Conservation (phyloP, 92 coral and sea anemone genomes). For the Phenganax subtilis region DNA sequence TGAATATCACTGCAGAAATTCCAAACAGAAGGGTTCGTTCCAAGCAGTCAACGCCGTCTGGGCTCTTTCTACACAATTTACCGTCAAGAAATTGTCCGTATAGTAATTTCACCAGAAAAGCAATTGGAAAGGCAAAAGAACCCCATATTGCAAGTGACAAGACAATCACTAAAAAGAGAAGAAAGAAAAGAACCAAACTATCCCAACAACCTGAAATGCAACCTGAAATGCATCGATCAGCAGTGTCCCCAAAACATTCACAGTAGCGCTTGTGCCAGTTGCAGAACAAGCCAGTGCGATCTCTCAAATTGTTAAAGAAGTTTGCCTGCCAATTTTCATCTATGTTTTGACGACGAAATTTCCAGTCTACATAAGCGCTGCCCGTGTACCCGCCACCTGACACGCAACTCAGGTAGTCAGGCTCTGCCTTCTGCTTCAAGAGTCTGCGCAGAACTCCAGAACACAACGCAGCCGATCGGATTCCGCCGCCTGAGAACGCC, state of each 20-base stretch:
- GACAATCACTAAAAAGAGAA: constrained; percentile 37
- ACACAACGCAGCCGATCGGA: background rate
- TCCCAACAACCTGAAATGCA: too few relatives aligned
- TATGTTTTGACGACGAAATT: constrained; percentile 40
- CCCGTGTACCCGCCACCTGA: constrained; percentile 49
- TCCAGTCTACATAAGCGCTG: constrained; percentile 65
- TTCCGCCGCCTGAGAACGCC: background rate
- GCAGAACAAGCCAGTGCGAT: constrained; percentile 47
- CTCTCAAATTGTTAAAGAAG: constrained; percentile 57
- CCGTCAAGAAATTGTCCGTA: constrained; percentile 50
- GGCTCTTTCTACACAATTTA: background rate
- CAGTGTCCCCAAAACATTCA: constrained; percentile 31
- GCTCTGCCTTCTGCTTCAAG: too few relatives aligned
- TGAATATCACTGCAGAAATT: background rate
- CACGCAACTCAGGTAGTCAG: too few relatives aligned
- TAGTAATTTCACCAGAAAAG: constrained; percentile 37
- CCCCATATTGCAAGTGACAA: constrained; percentile 51
- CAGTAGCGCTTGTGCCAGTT: constrained; percentile 32
- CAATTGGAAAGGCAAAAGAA: constrained; percentile 51
- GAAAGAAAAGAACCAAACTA: constrained; percentile 21
- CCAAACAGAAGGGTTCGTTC: constrained; percentile 23
- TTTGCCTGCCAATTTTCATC: constrained; percentile 24
- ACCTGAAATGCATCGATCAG: constrained; percentile 23
- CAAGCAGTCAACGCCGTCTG: constrained; percentile 19
- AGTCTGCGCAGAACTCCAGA: constrained; percentile 29